Evolutionary conservation across 2,113 vertebrate species (phyloP).

Genomic region (Geothlypis trichas): DNA sequence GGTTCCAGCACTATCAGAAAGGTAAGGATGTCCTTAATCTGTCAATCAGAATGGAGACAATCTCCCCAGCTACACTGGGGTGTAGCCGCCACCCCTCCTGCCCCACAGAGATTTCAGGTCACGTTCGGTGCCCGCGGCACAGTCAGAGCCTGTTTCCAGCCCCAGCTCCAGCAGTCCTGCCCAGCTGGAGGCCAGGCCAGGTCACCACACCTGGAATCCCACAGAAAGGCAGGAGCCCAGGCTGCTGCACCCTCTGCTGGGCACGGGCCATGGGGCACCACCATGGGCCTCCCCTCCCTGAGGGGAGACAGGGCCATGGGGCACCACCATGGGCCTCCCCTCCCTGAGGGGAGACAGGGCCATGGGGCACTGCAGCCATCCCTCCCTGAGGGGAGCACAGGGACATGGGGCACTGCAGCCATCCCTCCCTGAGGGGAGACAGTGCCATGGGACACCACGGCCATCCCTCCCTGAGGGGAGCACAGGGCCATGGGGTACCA

Average conservation of each 20-base stretch:
- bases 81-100: no score
- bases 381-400: no score
- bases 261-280: no score
- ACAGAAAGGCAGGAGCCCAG: not conserved
- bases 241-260: not conserved
- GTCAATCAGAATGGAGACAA: not conserved
- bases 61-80: not conserved
- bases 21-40: not conserved
- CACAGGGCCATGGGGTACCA: not conserved
- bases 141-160: not conserved
- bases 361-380: no score
- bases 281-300: no score
- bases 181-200: not conserved
- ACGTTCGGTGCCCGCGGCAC: fast-evolving
- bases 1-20: not conserved
- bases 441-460: no score
- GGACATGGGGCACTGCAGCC: no score
- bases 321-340: no score
- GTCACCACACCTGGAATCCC: not conserved
- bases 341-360: no score
- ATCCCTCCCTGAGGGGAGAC: no score
- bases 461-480: no score
- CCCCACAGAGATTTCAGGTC: not conserved
- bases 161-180: not conserved
- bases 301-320: fast-evolving